Base-by-base conservation (phyloP, 2,113 vertebrate genomes). In the Microcebus jonahi region DNA sequence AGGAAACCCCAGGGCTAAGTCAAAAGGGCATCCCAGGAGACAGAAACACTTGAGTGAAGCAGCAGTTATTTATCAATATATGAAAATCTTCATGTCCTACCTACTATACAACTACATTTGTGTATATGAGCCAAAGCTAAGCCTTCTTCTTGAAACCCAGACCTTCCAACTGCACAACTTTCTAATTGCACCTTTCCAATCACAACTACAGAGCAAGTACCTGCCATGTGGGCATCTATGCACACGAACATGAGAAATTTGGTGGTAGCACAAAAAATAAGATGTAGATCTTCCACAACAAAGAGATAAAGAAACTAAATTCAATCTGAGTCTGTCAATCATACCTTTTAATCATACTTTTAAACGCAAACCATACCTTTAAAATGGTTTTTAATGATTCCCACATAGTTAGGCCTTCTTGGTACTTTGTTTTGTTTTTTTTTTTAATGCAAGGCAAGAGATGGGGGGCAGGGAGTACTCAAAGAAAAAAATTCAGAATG, bases 51-150 rank as follows among this genome's bases (percentile, higher is more conserved):
- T 36, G 14, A 77, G 12, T 50, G 31, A 76, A n/a, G 55, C 25
- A 93, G 59, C 14, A 77, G 57, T 57, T 80, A 95, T 42, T 63
- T n/a, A 82, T 29, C 42, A 81, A 70, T 82, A 68, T 68, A 25
- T 36, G 39, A 83, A 90, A 70, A 5, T 6, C 18, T 88, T 80
- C n/a, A 2, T 27, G 9, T 61, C 63, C 61, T 48, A 31, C 1
- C 55, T 17, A 36, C 34, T 1, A 0, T 1, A 68, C 55, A n/a
- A 34, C 55, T 39, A 27, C 21, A 57, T 1, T n/a, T 25, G 7
- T 82, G 8, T 70, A 8, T 10, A 34, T 10, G 20, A 86, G 48
- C 21, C 50, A 15, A 88, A 94, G 42, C 65, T 68, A 63, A 55
- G 23, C 36, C 57, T 20, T 21, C 42, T 59, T 73, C 76, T 73